phyloP scores from a whole-genome alignment of 1,140 invertebrate genomes.

The Heliconius hewitsoni region DNA sequence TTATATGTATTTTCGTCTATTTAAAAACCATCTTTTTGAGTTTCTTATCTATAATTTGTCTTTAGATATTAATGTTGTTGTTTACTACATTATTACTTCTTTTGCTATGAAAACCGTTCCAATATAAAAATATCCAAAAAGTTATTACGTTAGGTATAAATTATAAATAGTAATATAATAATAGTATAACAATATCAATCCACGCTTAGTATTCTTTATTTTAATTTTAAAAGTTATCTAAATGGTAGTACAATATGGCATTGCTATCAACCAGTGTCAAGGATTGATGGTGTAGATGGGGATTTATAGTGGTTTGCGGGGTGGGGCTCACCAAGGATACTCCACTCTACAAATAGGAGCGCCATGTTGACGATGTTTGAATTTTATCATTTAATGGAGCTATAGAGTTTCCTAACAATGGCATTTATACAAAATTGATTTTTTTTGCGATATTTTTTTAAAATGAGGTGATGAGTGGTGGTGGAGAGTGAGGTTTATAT shows the following conservation, averaged over 20 bases:
- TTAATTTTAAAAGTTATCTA: conserved; percentile 65
- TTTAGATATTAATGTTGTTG: too few relatives aligned
- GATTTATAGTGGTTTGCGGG: conserved; percentile 66
- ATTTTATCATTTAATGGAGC: conserved; percentile 63
- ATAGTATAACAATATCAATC: too few relatives aligned
- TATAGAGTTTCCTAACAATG: conserved; percentile 46
- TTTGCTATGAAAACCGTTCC: too few relatives aligned
- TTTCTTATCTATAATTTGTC: too few relatives aligned
- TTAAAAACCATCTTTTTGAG: neutral
- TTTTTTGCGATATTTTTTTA: neutral
- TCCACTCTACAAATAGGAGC: conserved; percentile 61
- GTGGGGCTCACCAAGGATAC: conserved; percentile 65
- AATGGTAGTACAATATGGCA: conserved; percentile 67
- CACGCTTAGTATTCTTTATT: too few relatives aligned
- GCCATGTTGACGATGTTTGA: conserved; percentile 59
- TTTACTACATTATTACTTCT: too few relatives aligned
- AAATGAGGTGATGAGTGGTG: too few relatives aligned
- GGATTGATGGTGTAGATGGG: conserved; percentile 66
- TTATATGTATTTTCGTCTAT: neutral
- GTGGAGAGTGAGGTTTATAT: too few relatives aligned
- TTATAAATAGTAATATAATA: too few relatives aligned
- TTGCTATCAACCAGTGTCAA: conserved; percentile 65
- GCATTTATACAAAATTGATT: neutral
- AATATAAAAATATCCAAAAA: too few relatives aligned
- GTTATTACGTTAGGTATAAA: too few relatives aligned